A percentile compares a stretch with the other conserved stretches of the same genome.
Conservation (phyloP, 2,797 vertebrate genomes). For the Scyliorhinus canicula region DNA sequence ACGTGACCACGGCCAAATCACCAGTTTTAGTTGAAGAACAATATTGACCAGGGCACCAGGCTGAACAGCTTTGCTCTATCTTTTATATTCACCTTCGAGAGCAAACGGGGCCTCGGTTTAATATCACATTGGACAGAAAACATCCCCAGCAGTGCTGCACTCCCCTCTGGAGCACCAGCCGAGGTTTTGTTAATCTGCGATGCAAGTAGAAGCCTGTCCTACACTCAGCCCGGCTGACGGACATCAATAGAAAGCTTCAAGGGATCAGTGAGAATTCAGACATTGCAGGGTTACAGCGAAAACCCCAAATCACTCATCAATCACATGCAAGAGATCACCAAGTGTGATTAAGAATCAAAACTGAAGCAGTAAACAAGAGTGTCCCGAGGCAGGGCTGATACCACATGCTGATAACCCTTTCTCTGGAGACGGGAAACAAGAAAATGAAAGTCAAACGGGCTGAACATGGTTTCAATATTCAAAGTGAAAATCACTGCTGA, state of each 20-base stretch:
- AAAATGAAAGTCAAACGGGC: background rate
- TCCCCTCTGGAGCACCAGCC: background rate
- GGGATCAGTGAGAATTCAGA: background rate
- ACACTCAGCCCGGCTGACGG: background rate
- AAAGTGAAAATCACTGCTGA: background rate
- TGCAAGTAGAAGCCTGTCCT: background rate
- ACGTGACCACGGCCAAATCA: no score
- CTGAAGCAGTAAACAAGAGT: background rate
- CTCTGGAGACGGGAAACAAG: background rate
- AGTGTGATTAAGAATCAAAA: background rate
- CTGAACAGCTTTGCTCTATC: no score
- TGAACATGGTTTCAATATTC: background rate
- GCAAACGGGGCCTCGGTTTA: background rate
- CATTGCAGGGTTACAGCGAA: background rate
- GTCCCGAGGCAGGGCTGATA: background rate
- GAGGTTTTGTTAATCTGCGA: background rate
- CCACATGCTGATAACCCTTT: background rate
- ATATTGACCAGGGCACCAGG: no score
- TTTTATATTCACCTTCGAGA: no score
- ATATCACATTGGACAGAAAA: background rate
- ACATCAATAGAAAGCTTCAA: background rate
- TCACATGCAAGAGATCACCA: background rate
- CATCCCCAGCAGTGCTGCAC: background rate
- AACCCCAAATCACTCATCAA: background rate
- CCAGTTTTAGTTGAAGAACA: no score